Conservation (phyloP, 1,140 invertebrate genomes). For the Araneus ventricosus region DNA sequence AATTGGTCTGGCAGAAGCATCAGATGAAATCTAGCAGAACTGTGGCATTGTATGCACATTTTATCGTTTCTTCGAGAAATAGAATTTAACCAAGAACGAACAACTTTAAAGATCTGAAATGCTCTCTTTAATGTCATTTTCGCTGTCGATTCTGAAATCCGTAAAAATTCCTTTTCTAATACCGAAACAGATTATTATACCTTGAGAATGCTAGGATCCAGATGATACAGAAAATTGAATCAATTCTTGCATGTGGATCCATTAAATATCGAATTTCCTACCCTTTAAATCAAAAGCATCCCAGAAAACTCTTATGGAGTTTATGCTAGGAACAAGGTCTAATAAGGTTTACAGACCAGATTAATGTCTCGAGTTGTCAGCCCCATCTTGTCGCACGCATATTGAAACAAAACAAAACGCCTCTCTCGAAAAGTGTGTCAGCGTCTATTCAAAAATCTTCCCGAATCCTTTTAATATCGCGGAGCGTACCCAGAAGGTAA, state of each 20-base stretch:
- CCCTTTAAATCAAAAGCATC: not conserved
- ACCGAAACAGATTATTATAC: no score
- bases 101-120: no score
- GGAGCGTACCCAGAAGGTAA: not conserved
- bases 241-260: not conserved
- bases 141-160: no score
- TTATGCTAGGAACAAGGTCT: not conserved
- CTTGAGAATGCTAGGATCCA: no score
- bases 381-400: not conserved
- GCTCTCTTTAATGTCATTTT: no score
- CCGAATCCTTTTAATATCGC: not conserved
- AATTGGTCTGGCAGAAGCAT: no score
- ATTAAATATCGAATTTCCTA: not conserved
- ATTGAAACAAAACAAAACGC: constrained; percentile 1
- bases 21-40: no score
- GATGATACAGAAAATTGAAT: not conserved
- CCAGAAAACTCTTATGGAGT: no score
- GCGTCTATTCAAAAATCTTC: not conserved
- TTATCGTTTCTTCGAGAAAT: no score
- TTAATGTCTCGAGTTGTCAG: not conserved
- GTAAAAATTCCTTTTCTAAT: no score
- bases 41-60: no score
- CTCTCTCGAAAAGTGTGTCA: not conserved
- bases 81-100: no score
- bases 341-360: not conserved